A percentile compares a stretch with the other conserved stretches of the same genome.
Conservation (phyloP, 2,113 vertebrate genomes). For the Trichechus manatus region DNA sequence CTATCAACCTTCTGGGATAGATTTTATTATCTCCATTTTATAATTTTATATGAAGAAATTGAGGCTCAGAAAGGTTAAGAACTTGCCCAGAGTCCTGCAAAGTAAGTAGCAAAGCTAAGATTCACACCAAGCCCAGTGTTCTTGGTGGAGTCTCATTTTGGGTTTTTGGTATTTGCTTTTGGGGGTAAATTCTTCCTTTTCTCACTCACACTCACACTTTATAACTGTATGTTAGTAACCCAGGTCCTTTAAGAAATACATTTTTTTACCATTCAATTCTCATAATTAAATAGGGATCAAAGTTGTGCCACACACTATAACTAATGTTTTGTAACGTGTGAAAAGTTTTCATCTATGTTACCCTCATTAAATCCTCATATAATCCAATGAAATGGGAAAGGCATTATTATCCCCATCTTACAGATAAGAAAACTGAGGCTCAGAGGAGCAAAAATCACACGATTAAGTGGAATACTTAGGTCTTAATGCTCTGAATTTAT, state of each 20-base stretch:
- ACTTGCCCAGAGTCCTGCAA: background rate
- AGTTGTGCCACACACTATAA: background rate
- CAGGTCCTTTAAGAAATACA: slow-evolving; percentile 1
- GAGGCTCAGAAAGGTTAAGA: background rate
- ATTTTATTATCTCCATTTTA: background rate
- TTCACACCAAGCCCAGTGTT: background rate
- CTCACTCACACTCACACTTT: background rate
- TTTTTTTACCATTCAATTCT: slow-evolving; percentile 44
- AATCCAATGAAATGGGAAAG: background rate
- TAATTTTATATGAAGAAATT: background rate
- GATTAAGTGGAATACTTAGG: background rate
- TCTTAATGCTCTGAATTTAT: background rate
- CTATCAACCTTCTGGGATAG: background rate
- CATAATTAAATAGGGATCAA: background rate
- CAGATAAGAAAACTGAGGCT: background rate
- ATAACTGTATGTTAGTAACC: background rate
- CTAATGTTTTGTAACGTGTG: background rate
- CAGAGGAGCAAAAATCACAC: background rate
- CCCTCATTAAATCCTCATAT: background rate
- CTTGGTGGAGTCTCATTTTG: background rate
- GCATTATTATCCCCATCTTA: background rate
- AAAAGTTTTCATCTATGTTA: background rate
- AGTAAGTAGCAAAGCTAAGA: background rate
- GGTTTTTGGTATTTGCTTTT: slow-evolving; percentile 18
- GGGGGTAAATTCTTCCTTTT: background rate